A percentile compares a stretch with the other conserved stretches of the same genome.
Conservation (phyloP, 2,797 vertebrate genomes). For the Spondyliosoma cantharus region DNA sequence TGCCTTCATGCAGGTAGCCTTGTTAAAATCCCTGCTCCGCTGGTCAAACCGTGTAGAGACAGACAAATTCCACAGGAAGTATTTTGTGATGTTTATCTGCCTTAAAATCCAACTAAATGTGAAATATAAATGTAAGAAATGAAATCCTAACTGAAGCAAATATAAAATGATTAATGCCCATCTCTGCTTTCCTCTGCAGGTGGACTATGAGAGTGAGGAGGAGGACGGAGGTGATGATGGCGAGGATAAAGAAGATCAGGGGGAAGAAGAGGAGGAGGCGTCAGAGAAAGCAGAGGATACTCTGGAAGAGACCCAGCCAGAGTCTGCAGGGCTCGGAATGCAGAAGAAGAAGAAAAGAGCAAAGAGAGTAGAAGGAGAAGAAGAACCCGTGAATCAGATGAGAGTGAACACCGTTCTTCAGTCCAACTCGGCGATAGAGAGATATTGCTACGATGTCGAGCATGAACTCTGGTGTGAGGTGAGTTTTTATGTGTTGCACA, state of each 20-base stretch:
- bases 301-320: slow-evolving; percentile 17
- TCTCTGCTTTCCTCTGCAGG: slow-evolving; percentile 75
- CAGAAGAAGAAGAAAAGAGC: fast-evolving
- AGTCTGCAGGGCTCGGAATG: background rate
- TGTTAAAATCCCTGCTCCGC: too few relatives aligned
- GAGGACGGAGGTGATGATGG: slow-evolving; percentile 67
- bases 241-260: slow-evolving; percentile 72
- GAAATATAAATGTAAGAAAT: background rate
- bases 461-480: slow-evolving; percentile 95
- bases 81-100: background rate
- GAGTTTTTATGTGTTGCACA: background rate
- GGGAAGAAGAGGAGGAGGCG: slow-evolving; percentile 39
- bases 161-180: background rate
- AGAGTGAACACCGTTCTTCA: slow-evolving; percentile 85
- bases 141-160: background rate
- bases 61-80: background rate
- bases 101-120: too few relatives aligned
- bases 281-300: background rate
- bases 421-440: slow-evolving; percentile 82
- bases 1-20: too few relatives aligned
- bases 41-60: too few relatives aligned
- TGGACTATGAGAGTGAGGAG: slow-evolving; percentile 96
- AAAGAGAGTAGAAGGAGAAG: fast-evolving
- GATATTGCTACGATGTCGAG: slow-evolving; percentile 87
- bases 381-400: slow-evolving; percentile 23